These are phyloP conservation scores for Dorcus hopei DNA, from an alignment of 2,888 invertebrate species.

Conservation along the genomic window DNA sequence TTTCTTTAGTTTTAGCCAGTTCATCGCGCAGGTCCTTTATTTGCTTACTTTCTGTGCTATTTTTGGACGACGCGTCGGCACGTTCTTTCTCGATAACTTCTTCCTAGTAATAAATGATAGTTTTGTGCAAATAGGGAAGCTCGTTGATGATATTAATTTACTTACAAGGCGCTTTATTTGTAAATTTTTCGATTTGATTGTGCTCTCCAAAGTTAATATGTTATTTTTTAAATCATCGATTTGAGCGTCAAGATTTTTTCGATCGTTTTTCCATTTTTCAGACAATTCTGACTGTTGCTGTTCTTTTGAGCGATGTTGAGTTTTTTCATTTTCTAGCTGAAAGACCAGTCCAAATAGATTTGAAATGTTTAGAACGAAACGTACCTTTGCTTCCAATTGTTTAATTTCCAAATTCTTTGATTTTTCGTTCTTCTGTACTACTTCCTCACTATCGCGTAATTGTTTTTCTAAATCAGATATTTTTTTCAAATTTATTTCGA, in stretches of 20 bases:
- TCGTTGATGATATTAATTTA: slow-evolving; percentile 5
- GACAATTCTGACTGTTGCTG: slow-evolving; percentile 54
- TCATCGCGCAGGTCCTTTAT: slow-evolving; percentile 40
- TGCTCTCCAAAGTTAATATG: slow-evolving; percentile 41
- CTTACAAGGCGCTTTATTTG: slow-evolving; percentile 62
- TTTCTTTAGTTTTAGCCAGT: slow-evolving; percentile 35
- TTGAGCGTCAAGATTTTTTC: slow-evolving; percentile 58
- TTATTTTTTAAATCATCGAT: slow-evolving; percentile 58
- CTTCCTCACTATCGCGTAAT: slow-evolving; percentile 4
- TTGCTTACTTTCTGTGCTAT: slow-evolving; percentile 36
- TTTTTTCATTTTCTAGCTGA: slow-evolving; percentile 42
- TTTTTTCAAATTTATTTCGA: slow-evolving; percentile 7
- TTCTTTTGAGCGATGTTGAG: slow-evolving; percentile 39
- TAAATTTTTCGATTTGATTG: slow-evolving; percentile 52
- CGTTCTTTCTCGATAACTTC: slow-evolving; percentile 23
- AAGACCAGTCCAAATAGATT: slow-evolving; percentile 22
- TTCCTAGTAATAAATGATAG: slow-evolving; percentile 18
- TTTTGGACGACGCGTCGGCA: slow-evolving; percentile 16
- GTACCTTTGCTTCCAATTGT: slow-evolving; percentile 57
- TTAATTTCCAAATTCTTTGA: slow-evolving; percentile 58
- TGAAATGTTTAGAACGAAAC: slow-evolving; percentile 1
- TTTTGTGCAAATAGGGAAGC: background rate
- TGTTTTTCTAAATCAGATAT: slow-evolving; percentile 9
- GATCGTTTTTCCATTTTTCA: slow-evolving; percentile 52
- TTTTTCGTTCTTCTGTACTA: slow-evolving; percentile 47